These are phyloP conservation scores for Bostrychus sinensis DNA, from an alignment of 2,113 vertebrate genomes.

Conservation along the genomic window DNA sequence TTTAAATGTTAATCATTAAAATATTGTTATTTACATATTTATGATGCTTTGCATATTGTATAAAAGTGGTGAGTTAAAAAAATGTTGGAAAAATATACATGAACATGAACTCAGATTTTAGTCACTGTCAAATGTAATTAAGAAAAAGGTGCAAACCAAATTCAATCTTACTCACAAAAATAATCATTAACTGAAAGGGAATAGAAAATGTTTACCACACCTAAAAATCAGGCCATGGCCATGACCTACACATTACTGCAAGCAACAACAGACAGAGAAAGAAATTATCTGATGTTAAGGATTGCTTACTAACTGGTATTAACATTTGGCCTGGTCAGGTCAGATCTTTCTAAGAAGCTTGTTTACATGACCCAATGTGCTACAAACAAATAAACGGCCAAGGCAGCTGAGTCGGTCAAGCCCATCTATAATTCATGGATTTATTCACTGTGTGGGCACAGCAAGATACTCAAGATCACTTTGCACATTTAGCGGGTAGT, in stretches of 20 bases:
- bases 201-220: too few species aligned
- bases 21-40: too few species aligned
- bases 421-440: slow-evolving; percentile 61
- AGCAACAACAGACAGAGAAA: too few species aligned
- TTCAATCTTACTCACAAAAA: not conserved
- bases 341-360: slow-evolving; percentile 40
- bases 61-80: too few species aligned
- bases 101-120: too few species aligned
- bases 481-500: slow-evolving; percentile 50
- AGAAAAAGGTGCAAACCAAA: not conserved
- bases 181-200: not conserved
- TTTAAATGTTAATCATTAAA: too few species aligned
- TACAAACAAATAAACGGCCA: slow-evolving; percentile 49
- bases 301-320: slow-evolving; percentile 1
- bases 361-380: slow-evolving; percentile 25
- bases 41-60: too few species aligned
- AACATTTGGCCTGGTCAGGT: not conserved
- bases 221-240: too few species aligned
- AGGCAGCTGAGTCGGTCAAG: slow-evolving; percentile 19
- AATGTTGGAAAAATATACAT: too few species aligned
- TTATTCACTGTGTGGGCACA: slow-evolving; percentile 41
- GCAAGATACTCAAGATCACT: slow-evolving; percentile 51
- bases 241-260: too few species aligned
- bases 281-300: slow-evolving; percentile 1
- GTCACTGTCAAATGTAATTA: not conserved